Conservation (phyloP, 1,140 invertebrate genomes). For the Lordiphosa collinella region DNA sequence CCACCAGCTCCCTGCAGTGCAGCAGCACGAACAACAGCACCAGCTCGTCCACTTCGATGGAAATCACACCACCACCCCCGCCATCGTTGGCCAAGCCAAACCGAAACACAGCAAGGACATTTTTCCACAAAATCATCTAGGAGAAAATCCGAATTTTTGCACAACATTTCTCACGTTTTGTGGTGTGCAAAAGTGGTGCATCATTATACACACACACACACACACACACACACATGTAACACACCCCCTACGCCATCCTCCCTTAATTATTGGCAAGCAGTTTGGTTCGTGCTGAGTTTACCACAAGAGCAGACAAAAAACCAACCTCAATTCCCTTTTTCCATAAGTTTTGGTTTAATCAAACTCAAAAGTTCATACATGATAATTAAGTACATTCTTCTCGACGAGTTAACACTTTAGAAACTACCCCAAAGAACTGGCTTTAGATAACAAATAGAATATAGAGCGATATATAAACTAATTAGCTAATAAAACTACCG, state of each 20-base stretch:
- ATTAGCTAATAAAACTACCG: constrained; percentile 31
- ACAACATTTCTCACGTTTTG: constrained; percentile 8
- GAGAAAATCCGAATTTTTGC: constrained; percentile 6
- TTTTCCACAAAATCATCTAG: constrained; percentile 63
- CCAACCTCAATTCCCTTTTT: too few relatives aligned
- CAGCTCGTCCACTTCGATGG: constrained; percentile 43
- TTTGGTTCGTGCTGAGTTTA: constrained; percentile 29
- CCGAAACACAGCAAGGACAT: constrained; percentile 23
- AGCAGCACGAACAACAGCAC: constrained; percentile 26
- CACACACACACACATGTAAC: not conserved
- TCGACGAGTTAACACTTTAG: too few relatives aligned
- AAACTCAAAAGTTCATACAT: too few relatives aligned
- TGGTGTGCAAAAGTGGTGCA: constrained; percentile 4
- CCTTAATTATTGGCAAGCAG: not conserved
- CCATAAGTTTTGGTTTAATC: too few relatives aligned
- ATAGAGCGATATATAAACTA: constrained; percentile 1
- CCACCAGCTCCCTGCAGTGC: constrained; percentile 55
- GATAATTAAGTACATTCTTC: too few relatives aligned
- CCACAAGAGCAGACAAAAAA: constrained; percentile 5
- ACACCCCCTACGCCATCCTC: not conserved
- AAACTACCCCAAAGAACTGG: too few relatives aligned
- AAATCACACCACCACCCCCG: constrained; percentile 51
- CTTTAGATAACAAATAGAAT: too few relatives aligned
- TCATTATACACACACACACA: constrained; percentile 1
- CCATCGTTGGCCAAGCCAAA: constrained; percentile 35